Base-by-base conservation (phyloP, 1,140 invertebrate species). In the Drosophila bocqueti region DNA sequence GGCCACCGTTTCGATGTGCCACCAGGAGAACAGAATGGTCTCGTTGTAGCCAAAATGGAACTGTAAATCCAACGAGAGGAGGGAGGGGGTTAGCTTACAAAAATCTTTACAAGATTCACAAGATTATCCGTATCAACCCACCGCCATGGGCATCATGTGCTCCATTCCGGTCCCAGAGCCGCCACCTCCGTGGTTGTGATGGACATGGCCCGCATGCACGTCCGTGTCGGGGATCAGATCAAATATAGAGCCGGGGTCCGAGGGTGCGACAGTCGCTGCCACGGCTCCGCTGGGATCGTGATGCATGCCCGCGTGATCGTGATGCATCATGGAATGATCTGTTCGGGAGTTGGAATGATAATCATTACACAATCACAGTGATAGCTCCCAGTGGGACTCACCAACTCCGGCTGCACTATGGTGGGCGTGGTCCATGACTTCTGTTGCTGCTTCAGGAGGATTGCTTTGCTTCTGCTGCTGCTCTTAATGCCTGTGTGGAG, bases 31-130 rank as follows among this genome's bases (percentile, higher is more conserved):
- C 11, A 98, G 93, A 72, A 97, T 95, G 24, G 95, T 95, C 89
- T 96, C 96, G 59, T 94, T 93, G 47, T 95, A 96, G 4, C 96
- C 96, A 73, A 95, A 95, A 91, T 98, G 96, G 92, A 98, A 99
- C 93, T 95, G 94, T 2, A 15, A 2, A 38, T 0, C 42, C 15
- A 5, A n/a, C 4, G 4, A 8, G 2, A 11, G 9, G 2, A 5
- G 8, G 1, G 8, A 26, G 24, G 7, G 26, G 7, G 5, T 31
- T 8, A 31, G 29, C 8, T 29, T 16, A 10, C 24, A 6, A 11
- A 5, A 16, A 7, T 13, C 11, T 38, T 29, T 2, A 9, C 0
- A 4, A n/a, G 26, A 9, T 50, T n/a, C 8, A 15, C 0, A n/a
- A n/a, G 1, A 26, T 42, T 2, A 4, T 5, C 16, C 7, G 18